These are phyloP conservation scores for Chaetodon auriga DNA, from an alignment of 2,113 vertebrate genomes.

Conservation along the genomic window DNA sequence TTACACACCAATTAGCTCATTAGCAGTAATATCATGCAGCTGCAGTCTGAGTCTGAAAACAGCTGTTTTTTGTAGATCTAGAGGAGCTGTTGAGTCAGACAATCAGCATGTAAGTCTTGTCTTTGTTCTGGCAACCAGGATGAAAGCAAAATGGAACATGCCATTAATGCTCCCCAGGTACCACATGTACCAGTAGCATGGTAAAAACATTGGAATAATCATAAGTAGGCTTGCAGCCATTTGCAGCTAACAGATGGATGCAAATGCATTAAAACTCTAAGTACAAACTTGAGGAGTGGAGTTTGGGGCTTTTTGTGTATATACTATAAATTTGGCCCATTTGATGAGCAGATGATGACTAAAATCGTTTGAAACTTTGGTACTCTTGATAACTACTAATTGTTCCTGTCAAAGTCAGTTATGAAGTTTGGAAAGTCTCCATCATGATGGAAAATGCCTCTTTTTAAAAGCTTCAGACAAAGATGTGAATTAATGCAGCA, in stretches of 20 bases:
- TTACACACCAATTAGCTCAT: background rate
- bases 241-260: too few relatives aligned
- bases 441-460: background rate
- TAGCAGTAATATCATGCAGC: background rate
- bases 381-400: background rate
- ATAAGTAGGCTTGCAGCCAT: background rate
- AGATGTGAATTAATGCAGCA: constrained; percentile 1
- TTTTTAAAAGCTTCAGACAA: background rate
- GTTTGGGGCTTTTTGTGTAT: background rate
- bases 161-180: too few relatives aligned
- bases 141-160: too few relatives aligned
- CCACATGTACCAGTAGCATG: too few relatives aligned
- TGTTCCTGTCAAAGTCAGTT: background rate
- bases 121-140: background rate
- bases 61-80: background rate
- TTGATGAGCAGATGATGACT: background rate
- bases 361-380: background rate
- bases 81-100: background rate
- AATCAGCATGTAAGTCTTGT: background rate
- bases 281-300: background rate
- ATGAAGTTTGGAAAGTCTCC: background rate
- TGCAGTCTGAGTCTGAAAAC: background rate
- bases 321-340: too few relatives aligned
- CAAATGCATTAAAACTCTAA: too few relatives aligned
- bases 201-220: background rate